These are phyloP conservation scores for Heteronetta atricapilla DNA, from an alignment of 2,113 vertebrate species.

Conservation along the genomic window DNA sequence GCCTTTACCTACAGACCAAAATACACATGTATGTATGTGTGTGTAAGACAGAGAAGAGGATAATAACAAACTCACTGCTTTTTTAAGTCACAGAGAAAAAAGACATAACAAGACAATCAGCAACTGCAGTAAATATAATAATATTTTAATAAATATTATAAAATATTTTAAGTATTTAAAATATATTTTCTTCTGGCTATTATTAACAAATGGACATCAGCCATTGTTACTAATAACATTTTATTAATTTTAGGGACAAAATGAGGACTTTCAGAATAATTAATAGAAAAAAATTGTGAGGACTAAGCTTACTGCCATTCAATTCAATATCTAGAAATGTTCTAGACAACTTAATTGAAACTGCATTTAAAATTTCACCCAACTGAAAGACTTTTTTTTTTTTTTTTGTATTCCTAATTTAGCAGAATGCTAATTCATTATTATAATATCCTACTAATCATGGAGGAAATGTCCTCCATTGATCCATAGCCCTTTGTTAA, in stretches of 20 bases:
- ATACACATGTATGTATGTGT: accelerated
- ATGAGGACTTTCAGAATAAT: neutral
- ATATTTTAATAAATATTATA: neutral
- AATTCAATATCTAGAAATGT: neutral
- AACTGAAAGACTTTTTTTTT: neutral
- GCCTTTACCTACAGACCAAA: neutral
- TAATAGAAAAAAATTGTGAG: neutral
- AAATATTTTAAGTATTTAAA: neutral
- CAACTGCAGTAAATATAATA: neutral
- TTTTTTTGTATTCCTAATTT: neutral
- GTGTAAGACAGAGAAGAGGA: neutral
- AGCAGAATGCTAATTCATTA: neutral
- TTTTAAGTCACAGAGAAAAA: neutral
- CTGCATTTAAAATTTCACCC: neutral
- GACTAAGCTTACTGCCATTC: neutral
- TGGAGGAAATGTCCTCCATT: neutral
- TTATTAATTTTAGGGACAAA: neutral
- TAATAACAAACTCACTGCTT: neutral
- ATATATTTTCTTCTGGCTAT: neutral
- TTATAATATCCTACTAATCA: neutral
- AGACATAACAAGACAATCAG: neutral
- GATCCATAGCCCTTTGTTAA: neutral
- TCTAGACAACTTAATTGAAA: neutral
- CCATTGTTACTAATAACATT: neutral
- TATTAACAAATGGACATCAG: neutral